Percentiles rank a stretch among this genome's conserved stretches.
These are phyloP conservation scores for Magallana angulata DNA, from an alignment of 1,140 invertebrate species.

Conservation along the genomic window DNA sequence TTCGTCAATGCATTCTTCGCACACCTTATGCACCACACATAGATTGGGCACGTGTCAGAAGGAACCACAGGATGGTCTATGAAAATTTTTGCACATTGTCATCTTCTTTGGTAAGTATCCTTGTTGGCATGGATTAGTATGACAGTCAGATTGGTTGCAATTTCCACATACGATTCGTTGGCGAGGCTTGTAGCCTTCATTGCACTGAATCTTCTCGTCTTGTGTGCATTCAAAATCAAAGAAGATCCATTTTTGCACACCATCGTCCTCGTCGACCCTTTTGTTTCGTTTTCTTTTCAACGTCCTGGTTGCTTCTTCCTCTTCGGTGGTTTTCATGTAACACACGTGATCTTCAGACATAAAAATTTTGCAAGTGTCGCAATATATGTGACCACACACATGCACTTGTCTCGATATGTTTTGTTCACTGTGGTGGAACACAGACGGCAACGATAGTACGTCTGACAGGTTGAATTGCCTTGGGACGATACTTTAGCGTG, in stretches of 20 bases:
- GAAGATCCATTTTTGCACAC: constrained; percentile 44
- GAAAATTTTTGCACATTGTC: constrained; percentile 46
- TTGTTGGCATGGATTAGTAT: constrained; percentile 35
- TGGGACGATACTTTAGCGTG: constrained; percentile 29
- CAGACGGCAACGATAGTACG: constrained; percentile 46
- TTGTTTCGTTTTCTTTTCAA: constrained; percentile 20
- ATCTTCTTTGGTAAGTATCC: constrained; percentile 40
- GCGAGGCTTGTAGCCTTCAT: neutral
- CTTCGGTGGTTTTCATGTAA: constrained; percentile 52
- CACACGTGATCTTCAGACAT: constrained; percentile 51
- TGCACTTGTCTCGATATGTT: constrained; percentile 41
- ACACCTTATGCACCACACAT: constrained; percentile 59
- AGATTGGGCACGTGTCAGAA: constrained; percentile 54
- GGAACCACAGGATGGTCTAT: constrained; percentile 49
- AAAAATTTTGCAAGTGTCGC: constrained; percentile 56
- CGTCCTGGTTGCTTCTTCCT: neutral
- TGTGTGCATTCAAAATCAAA: constrained; percentile 59
- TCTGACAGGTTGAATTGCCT: constrained; percentile 47
- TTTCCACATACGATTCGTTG: neutral
- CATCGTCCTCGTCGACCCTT: neutral
- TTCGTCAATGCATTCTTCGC: constrained; percentile 46
- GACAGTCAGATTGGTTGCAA: neutral
- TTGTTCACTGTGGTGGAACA: constrained; percentile 51
- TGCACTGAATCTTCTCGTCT: constrained; percentile 37
- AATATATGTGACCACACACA: constrained; percentile 53